Percentiles rank a stretch among this genome's conserved stretches.
These are phyloP conservation scores for Diadophis punctatus DNA, from an alignment of 2,113 vertebrate genomes.

Conservation along the genomic window DNA sequence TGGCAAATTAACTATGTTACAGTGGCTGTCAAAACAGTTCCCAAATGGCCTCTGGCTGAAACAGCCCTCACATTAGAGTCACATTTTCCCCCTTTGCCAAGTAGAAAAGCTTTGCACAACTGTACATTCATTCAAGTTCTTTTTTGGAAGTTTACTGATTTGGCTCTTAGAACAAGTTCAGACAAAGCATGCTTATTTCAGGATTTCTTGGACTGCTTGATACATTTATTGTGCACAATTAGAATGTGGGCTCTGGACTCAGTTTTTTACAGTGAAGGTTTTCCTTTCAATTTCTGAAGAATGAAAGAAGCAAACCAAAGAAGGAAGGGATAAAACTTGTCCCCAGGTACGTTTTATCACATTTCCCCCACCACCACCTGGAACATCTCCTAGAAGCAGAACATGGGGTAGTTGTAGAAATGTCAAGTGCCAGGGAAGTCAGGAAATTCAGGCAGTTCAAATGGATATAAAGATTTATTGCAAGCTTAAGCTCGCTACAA, in stretches of 20 bases:
- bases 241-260: conserved; percentile 17
- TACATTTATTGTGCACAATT: conserved; percentile 33
- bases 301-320: neutral
- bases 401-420: accelerated
- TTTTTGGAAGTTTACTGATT: conserved; percentile 8
- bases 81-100: conserved; percentile 12
- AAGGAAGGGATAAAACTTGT: neutral
- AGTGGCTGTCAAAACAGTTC: conserved; percentile 27
- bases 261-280: neutral
- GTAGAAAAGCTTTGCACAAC: conserved; percentile 26
- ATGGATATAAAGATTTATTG: too few species aligned
- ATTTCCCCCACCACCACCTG: neutral
- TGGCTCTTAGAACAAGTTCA: conserved; percentile 3
- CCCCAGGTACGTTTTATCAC: neutral
- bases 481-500: too few species aligned
- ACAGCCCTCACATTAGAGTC: conserved; percentile 26
- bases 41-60: conserved; percentile 29
- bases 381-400: accelerated
- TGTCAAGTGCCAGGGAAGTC: neutral
- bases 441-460: too few species aligned
- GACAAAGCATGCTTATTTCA: conserved; percentile 26
- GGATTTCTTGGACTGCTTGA: conserved; percentile 41
- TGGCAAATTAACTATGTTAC: conserved; percentile 36
- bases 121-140: conserved; percentile 24
- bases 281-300: neutral